phyloP scores from a whole-genome alignment of 2,113 vertebrate species.

The Taurulus bubalis region DNA sequence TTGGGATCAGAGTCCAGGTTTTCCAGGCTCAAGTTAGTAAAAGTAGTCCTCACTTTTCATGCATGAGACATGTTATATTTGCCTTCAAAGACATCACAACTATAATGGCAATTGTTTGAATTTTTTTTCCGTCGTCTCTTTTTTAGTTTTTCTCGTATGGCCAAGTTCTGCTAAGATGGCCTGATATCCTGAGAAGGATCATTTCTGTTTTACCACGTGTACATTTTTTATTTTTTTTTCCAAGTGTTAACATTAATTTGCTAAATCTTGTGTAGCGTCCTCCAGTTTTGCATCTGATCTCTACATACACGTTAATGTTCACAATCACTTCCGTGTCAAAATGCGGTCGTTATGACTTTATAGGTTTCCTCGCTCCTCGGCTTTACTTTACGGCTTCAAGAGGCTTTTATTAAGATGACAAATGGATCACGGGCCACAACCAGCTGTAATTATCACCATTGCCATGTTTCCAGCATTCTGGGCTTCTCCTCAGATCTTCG shows the following conservation, averaged over 20 bases:
- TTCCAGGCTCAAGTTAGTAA: not conserved
- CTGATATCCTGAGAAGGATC: not conserved
- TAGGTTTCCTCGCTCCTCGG: constrained; percentile 22
- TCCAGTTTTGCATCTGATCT: not conserved
- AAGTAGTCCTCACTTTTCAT: not conserved
- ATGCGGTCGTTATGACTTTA: constrained; percentile 35
- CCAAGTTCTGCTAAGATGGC: not conserved
- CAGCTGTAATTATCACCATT: constrained; percentile 70
- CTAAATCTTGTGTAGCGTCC: not conserved
- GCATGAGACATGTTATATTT: not conserved
- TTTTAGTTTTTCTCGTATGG: not conserved
- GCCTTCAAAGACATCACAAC: too few relatives aligned
- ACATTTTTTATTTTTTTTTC: not conserved
- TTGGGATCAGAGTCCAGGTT: not conserved
- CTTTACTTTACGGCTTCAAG: constrained; percentile 39
- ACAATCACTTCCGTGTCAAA: not conserved
- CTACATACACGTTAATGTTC: not conserved
- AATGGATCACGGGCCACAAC: constrained; percentile 44
- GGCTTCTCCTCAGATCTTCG: constrained; percentile 52
- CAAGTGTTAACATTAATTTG: not conserved
- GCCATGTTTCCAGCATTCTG: constrained; percentile 60
- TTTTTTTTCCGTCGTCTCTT: not conserved
- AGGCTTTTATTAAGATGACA: constrained; percentile 66
- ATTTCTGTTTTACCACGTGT: not conserved
- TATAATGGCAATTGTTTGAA: not conserved